Evolutionary conservation across 2,888 invertebrate genomes (phyloP), one percentile per base, ranked within the genome.

Genomic region (Eledona agricola): DNA sequence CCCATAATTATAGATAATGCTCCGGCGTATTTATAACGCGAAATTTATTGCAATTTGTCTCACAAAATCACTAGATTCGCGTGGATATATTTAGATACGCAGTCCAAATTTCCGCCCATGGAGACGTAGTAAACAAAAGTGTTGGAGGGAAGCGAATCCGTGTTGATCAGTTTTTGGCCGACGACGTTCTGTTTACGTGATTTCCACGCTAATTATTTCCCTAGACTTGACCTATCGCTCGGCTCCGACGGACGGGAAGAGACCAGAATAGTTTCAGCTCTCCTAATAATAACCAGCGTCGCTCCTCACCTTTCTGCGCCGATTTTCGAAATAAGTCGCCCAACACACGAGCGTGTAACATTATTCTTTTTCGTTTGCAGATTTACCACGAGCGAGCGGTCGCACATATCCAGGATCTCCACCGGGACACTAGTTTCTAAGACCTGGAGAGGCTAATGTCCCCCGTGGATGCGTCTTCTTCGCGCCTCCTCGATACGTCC

Each of bases 401-500:
- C 60, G 60, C 28, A 60, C 59, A 57, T 40, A 52, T 46, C 37
- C 62, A 60, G 58, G 25, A 50, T 16, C 26, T 12, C 32, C 47
- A 56, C 58, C 59, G 68, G 67, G 67, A 66, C 65, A 55, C 43
- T 52, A 47, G 67, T 57, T 58, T 70, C 70, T 70, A 55, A 51
- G 72, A 73, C 72, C 73, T 73, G 72, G 65, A 70, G 71, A 69
- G 65, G 58, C 69, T 55, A 20, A 47, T 59, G 63, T 57, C 68
- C 66, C 70, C 56, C 16, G 59, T 59, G 58, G 28, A 15, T 12
- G 43, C 38, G 53, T 49, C 51, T 69, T 68, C 69, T 60, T 67
- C 59, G 59, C 13, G 50, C 58, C 64, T 59, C 38, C 66, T 67
- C 70, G 49, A 62, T 60, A 55, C 53, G 63, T 62, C 47, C 63